Evolutionary conservation across 2,888 invertebrate species (phyloP), one percentile per base, ranked within the genome.

Genomic region (Napeogenes inachia): DNA sequence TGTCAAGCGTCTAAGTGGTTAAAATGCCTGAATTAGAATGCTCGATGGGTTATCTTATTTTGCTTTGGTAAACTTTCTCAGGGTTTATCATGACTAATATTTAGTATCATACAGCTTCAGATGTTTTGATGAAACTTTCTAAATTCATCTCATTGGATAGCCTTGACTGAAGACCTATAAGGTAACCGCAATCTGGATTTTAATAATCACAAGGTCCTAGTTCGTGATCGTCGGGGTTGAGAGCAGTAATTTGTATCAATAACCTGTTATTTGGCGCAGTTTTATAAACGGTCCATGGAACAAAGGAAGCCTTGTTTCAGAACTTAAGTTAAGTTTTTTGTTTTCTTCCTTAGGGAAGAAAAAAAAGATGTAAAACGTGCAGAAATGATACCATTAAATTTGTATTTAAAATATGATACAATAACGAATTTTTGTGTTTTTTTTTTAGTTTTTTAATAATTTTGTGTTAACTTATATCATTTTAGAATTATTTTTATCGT

Each of bases 1-100:
- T 38, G 45, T 45, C 32, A 35, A 13, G 38, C 47, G 42, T 45
- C 59, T 50, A 45, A 62, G 60, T 60, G 58, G 62, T 54, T 56
- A 63, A 60, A 60, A 65, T 65, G 58, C 56, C 33, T 56, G 57
- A 61, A 68, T 68, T 64, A 66, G 64, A 66, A 62, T 60, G 59
- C 63, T 66, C 59, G 35, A 55, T 32, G 55, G 54, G 33, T 42
- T 58, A 30, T 13, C 13, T 35, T 42, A 35, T 56, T 12, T 42
- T 56, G 30, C 21, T 56, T 45, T 56, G 13, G 45, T 56, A 12
- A 55, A 56, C 13, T 56, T 56, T 56, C 56, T 56, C 56, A 45
- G 13, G 50, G n/a, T 30, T 47, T 2, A 13, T 47, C 47, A 47
- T 47, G 47, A 50, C 30, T 50, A 30, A 50, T 50, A 8, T 2